These are phyloP conservation scores for Eueremaeus valkanovi DNA, from an alignment of 2,888 invertebrate genomes.

Conservation along the genomic window DNA sequence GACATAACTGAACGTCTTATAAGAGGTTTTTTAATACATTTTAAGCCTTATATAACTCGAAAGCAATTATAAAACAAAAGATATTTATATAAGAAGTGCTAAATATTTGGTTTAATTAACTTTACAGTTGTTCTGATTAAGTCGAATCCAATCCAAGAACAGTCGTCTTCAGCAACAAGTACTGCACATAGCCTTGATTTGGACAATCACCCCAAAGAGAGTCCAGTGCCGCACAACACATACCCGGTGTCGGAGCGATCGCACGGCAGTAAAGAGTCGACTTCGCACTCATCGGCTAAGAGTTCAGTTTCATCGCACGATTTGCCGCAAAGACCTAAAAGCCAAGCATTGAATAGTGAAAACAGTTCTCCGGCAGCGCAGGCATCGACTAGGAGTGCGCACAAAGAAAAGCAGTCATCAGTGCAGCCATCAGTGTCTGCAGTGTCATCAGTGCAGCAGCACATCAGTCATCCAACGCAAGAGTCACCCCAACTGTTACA, in stretches of 20 bases:
- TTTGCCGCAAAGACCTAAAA: neutral
- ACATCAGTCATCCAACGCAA: slow-evolving; percentile 32
- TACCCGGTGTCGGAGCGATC: neutral
- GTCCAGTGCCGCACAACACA: neutral
- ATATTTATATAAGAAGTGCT: neutral
- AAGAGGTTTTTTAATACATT: no score
- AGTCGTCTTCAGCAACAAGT: neutral
- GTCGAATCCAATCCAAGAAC: slow-evolving; percentile 1
- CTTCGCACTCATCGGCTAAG: no score
- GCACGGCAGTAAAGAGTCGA: neutral
- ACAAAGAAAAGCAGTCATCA: slow-evolving; percentile 32
- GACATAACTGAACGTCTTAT: no score
- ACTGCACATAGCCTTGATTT: neutral
- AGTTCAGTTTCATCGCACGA: slow-evolving; percentile 1
- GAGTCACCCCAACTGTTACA: slow-evolving; percentile 16
- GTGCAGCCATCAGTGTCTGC: slow-evolving; percentile 25
- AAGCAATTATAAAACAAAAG: neutral
- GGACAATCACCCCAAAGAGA: neutral
- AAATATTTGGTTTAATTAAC: neutral
- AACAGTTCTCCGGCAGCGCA: slow-evolving; percentile 1
- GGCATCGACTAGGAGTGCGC: slow-evolving; percentile 24
- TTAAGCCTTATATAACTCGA: neutral
- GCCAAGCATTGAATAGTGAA: neutral
- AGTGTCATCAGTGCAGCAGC: slow-evolving; percentile 24
- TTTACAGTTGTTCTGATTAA: slow-evolving; percentile 4